Base-by-base conservation (phyloP, 2,888 invertebrate species). In the Caradrina kadenii region DNA sequence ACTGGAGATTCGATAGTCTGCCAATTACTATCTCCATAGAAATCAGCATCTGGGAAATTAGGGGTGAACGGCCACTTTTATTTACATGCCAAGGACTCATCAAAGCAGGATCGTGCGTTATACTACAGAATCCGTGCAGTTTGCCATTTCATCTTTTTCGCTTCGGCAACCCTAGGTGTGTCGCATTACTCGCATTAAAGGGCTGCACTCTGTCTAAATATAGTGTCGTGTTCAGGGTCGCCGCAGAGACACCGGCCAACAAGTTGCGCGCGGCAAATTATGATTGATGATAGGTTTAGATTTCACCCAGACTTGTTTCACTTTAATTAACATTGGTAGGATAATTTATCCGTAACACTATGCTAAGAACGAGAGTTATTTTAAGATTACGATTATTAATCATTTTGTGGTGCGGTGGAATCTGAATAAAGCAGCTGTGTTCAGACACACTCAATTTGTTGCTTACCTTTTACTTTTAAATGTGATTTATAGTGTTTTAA, bases 151-250 rank as follows among this genome's bases (percentile, higher is more conserved):
- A 60, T 55, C 54, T 74, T 73, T 74, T 66, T 77, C 55, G 62
- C 52, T 59, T 55, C 62, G 69, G n/a, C 71, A 83, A 42, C 79
- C 79, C 69, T 81, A 76, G 49, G 45, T 55, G 35, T 69, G 69
- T 82, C 85, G 80, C 64, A 80, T 72, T 70, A 84, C 86, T 83
- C 85, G 80, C 64, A 80, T 71, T 70, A 83, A 87, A 89, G 89
- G 90, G 89, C 85, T 88, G 85, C 84, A 74, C 72, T 83, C 71
- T 61, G 79, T 83, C 92, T 95, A 95, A 91, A 93, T 92, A 90
- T 95, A 95, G 91, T 84, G 60, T 66, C 84, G 86, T 86, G 87
- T 89, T 93, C 94, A 94, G 92, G 94, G 94, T 92, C 93, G 90
- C 71, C 69, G 69, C 85, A 84, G 86, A 82, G 90, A 91, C 91